phyloP scores from a whole-genome alignment of 1,140 invertebrate species.

The Galleria mellonella region DNA sequence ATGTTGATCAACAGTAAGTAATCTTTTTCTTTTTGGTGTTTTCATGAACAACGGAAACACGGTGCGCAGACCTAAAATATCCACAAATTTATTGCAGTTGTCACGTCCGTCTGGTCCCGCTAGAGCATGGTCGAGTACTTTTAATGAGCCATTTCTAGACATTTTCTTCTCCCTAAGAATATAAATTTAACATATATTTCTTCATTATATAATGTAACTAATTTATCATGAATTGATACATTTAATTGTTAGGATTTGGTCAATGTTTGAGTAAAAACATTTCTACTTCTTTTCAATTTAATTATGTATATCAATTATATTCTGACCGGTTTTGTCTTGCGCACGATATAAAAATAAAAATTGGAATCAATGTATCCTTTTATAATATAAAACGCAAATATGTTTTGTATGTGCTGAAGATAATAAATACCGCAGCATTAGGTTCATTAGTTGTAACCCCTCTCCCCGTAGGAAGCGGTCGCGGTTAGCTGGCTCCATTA shows the following conservation, averaged over 20 bases:
- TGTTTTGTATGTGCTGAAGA: too few species aligned
- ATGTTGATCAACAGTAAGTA: slow-evolving; percentile 92
- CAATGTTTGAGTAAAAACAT: too few species aligned
- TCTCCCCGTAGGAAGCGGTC: slow-evolving; percentile 95
- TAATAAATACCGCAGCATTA: slow-evolving; percentile 88
- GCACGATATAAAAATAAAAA: too few species aligned
- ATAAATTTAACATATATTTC: too few species aligned
- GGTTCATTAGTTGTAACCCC: slow-evolving; percentile 95
- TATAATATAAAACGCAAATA: too few species aligned
- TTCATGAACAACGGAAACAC: slow-evolving; percentile 99
- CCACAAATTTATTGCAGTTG: slow-evolving; percentile 99
- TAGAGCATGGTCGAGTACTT: slow-evolving; percentile 97
- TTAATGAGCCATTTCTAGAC: slow-evolving; percentile 96
- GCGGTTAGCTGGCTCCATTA: slow-evolving; percentile 91
- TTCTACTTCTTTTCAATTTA: too few species aligned
- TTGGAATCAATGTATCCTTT: too few species aligned
- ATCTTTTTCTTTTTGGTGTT: slow-evolving; percentile 92
- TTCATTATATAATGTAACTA: too few species aligned
- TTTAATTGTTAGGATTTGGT: too few species aligned
- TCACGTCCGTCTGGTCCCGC: slow-evolving; percentile 93
- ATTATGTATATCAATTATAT: too few species aligned
- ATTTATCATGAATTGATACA: too few species aligned
- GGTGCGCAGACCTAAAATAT: slow-evolving; percentile 96
- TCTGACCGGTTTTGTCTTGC: too few species aligned
- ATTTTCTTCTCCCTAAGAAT: slow-evolving; percentile 93